Evolutionary conservation across 1,140 invertebrate species (phyloP), one percentile per base, ranked within the genome.

Genomic region (Venturia canescens): DNA sequence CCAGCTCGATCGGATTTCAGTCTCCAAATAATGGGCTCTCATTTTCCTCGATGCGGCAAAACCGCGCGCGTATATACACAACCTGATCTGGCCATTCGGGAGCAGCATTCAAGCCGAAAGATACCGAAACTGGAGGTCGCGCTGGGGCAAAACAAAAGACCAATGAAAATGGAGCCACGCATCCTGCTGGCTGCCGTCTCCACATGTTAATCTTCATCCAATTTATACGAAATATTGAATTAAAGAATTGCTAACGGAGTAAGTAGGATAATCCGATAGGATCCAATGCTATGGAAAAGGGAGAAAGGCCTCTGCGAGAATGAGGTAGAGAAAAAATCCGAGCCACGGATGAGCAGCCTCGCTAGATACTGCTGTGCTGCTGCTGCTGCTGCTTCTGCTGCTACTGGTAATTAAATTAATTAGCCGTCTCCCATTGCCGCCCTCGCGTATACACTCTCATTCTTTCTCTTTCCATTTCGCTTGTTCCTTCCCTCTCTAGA

Each of bases 351-450:
- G 53, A 76, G 74, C 74, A 72, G 34, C 29, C 18, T 38, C 71
- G 23, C 57, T 44, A 44, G 38, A 44, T 9, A 44, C 38, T 44
- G 38, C 7, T 44, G 38, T 44, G 38, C 38, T 44, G 38, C 38
- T 72, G 80, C 23, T 71, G 74, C 29, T 81, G 77, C 50, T 72
- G 34, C 38, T 72, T n/a, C 34, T 72, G 78, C 66, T 72, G 80
- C 23, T 71, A 75, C 29, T 81, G 77, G 86, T 90, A 91, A 91
- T 90, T 90, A 90, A 90, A 90, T 91, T 90, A 90, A 90, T 90
- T 91, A 90, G 74, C 89, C 88, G 84, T 83, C 84, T 84, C 81
- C 79, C 53, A 63, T 76, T 76, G 50, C 27, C 74, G 13, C 16
- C 27, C 27, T 34, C 48, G 23, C 50, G 74, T 76, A 76, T 27